Conservation (phyloP, 2,888 invertebrate species). For the Apotomis capreana region DNA sequence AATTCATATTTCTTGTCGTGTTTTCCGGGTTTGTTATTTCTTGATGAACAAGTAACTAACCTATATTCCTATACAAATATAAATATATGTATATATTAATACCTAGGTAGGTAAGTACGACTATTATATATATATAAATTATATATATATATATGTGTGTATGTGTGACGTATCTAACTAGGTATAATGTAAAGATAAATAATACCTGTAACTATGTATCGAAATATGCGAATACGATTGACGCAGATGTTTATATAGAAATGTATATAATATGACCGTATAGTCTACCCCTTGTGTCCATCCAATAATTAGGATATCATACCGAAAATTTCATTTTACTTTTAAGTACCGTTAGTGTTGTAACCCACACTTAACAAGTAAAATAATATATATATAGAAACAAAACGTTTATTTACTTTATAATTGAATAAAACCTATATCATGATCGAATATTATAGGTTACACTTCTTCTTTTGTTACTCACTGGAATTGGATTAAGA, state of each 20-base stretch:
- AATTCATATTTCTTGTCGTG: no score
- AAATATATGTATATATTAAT: neutral
- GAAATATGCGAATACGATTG: neutral
- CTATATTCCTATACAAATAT: neutral
- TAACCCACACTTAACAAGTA: neutral
- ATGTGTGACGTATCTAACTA: no score
- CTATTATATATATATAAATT: neutral
- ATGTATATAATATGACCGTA: neutral
- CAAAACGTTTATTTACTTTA: no score
- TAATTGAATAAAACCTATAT: no score
- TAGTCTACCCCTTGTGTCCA: neutral
- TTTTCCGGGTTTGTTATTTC: no score
- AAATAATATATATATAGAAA: no score
- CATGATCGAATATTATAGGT: no score
- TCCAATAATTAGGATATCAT: neutral
- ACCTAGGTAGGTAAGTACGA: no score
- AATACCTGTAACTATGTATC: neutral
- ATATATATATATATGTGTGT: no score
- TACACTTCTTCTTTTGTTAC: no score
- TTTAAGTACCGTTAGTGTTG: neutral
- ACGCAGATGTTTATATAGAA: neutral
- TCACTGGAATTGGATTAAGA: neutral
- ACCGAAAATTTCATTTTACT: no score
- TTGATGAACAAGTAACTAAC: no score
- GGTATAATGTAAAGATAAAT: neutral